Evolutionary conservation across 2,888 invertebrate genomes (phyloP).

Genomic region (Zonitis immaculata): DNA sequence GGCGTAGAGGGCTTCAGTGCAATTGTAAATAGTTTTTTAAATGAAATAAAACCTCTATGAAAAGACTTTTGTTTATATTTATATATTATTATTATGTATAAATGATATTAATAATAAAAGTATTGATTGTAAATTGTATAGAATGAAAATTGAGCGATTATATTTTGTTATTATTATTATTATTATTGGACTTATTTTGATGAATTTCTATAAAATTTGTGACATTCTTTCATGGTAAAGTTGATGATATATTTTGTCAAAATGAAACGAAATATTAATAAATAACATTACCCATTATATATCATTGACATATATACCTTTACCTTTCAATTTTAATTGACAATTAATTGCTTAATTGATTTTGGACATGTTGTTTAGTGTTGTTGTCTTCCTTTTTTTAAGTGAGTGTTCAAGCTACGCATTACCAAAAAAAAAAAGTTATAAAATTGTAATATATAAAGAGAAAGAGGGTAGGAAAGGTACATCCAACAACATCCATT

Average conservation of each 20-base stretch:
- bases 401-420: slow-evolving; percentile 49
- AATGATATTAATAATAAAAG: slow-evolving; percentile 4
- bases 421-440: slow-evolving; percentile 45
- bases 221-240: neutral
- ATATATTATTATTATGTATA: slow-evolving; percentile 49
- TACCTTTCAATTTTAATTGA: slow-evolving; percentile 11
- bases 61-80: slow-evolving; percentile 59
- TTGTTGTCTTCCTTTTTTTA: slow-evolving; percentile 50
- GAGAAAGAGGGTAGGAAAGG: neutral
- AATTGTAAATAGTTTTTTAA: slow-evolving; percentile 50
- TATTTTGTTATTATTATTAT: slow-evolving; percentile 44
- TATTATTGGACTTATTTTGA: slow-evolving; percentile 39
- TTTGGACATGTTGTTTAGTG: slow-evolving; percentile 44
- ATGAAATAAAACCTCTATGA: slow-evolving; percentile 27
- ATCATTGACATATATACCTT: slow-evolving; percentile 11
- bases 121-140: slow-evolving; percentile 41
- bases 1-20: slow-evolving; percentile 47
- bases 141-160: slow-evolving; percentile 24
- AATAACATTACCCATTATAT: slow-evolving; percentile 7
- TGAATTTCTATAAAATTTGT: neutral
- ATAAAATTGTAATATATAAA: slow-evolving; percentile 17
- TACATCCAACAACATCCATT: neutral
- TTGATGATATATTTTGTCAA: neutral
- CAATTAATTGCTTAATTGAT: slow-evolving; percentile 12
- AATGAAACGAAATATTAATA: too few relatives aligned